Evolutionary conservation across 2,888 invertebrate genomes (phyloP).

Genomic region (Nycteola revayana): DNA sequence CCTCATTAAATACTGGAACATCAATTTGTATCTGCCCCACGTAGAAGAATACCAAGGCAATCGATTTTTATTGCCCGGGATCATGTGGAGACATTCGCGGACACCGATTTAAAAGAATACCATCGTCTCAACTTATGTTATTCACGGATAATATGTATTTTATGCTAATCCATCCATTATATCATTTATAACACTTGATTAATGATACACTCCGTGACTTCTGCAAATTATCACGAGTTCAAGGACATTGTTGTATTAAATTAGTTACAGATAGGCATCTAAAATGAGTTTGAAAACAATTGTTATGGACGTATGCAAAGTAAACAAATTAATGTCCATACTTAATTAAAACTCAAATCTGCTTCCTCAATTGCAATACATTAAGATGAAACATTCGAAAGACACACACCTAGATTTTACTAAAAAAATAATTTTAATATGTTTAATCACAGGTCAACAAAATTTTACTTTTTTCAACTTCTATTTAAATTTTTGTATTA

Average conservation of each 20-base stretch:
- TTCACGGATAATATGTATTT: slow-evolving; percentile 16
- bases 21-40: slow-evolving; percentile 56
- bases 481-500: too few relatives aligned
- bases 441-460: too few relatives aligned
- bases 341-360: too few relatives aligned
- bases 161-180: slow-evolving; percentile 39
- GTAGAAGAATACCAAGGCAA: slow-evolving; percentile 37
- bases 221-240: slow-evolving; percentile 39
- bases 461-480: too few relatives aligned
- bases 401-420: too few relatives aligned
- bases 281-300: slow-evolving; percentile 13
- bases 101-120: slow-evolving; percentile 19
- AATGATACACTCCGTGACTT: slow-evolving; percentile 33
- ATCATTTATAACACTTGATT: slow-evolving; percentile 35
- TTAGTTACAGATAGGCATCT: slow-evolving; percentile 7
- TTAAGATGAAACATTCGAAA: too few relatives aligned
- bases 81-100: slow-evolving; percentile 20
- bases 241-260: slow-evolving; percentile 34
- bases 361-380: too few relatives aligned
- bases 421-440: too few relatives aligned
- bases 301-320: too few relatives aligned
- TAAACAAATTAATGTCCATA: too few relatives aligned
- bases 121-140: too few relatives aligned
- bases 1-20: slow-evolving; percentile 54
- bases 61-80: slow-evolving; percentile 31